Evolutionary conservation across 2,888 invertebrate species (phyloP).

Genomic region (Tipula helvola): DNA sequence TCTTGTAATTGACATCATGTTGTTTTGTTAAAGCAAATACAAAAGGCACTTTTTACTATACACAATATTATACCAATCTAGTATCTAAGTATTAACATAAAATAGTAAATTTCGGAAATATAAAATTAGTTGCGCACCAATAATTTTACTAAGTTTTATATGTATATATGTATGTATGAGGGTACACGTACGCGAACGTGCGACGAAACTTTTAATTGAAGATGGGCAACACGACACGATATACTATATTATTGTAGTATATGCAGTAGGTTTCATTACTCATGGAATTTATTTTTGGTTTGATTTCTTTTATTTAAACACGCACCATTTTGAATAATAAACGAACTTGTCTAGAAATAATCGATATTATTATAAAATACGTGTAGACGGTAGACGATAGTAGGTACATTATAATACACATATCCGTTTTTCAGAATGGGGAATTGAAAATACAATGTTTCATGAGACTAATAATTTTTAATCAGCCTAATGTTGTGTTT

Average conservation of each 20-base stretch:
- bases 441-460: background rate
- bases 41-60: background rate
- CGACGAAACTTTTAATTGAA: background rate
- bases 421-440: background rate
- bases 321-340: conserved; percentile 4
- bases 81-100: background rate
- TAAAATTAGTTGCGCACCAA: background rate
- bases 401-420: background rate
- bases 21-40: background rate
- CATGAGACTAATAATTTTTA: no score
- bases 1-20: background rate
- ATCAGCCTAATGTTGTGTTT: no score
- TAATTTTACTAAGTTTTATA: no score
- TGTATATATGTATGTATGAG: background rate
- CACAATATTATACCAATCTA: no score
- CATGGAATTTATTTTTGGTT: background rate
- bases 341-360: background rate
- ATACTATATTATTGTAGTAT: background rate
- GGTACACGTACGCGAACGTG: background rate
- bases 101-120: background rate
- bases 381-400: background rate
- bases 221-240: background rate
- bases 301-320: background rate
- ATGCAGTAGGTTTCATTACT: background rate
- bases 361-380: background rate